Percentiles rank a stretch among this genome's conserved stretches.
Evolutionary conservation across 2,888 invertebrate species (phyloP).

Genomic region (Nymphalis c-album): DNA sequence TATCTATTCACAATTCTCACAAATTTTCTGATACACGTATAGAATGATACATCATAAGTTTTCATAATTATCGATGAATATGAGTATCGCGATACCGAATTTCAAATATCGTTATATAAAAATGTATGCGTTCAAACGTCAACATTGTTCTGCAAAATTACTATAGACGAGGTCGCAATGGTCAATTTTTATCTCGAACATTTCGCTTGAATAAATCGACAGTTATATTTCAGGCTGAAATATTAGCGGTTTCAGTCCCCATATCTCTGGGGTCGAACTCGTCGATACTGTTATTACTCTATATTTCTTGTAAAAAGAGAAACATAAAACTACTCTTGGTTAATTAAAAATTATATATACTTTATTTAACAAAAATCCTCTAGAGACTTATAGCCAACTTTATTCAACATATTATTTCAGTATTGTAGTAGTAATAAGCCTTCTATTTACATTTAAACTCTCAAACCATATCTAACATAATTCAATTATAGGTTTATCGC

Average conservation of each 20-base stretch:
- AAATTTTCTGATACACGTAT: no score
- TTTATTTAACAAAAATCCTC: no score
- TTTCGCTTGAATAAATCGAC: conserved; percentile 67
- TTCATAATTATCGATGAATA: background rate
- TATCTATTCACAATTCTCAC: no score
- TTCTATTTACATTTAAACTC: no score
- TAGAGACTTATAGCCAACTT: no score
- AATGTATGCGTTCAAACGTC: conserved; percentile 4
- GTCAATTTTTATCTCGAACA: conserved; percentile 69
- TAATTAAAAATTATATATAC: background rate
- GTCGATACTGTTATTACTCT: conserved; percentile 57
- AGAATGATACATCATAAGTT: background rate
- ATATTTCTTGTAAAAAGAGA: conserved; percentile 51
- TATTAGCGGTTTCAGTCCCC: conserved; percentile 62
- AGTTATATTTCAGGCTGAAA: conserved; percentile 62
- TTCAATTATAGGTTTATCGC: no score
- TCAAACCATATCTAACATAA: no score
- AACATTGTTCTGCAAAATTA: conserved; percentile 46
- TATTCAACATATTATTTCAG: no score
- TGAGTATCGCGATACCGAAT: background rate
- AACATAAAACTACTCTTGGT: conserved; percentile 8
- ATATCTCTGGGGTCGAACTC: conserved; percentile 57
- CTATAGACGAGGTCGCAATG: conserved; percentile 42
- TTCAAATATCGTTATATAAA: conserved; percentile 3
- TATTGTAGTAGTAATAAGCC: no score